phyloP scores from a whole-genome alignment of 1,140 invertebrate genomes.

The Drosophila baimaii region DNA sequence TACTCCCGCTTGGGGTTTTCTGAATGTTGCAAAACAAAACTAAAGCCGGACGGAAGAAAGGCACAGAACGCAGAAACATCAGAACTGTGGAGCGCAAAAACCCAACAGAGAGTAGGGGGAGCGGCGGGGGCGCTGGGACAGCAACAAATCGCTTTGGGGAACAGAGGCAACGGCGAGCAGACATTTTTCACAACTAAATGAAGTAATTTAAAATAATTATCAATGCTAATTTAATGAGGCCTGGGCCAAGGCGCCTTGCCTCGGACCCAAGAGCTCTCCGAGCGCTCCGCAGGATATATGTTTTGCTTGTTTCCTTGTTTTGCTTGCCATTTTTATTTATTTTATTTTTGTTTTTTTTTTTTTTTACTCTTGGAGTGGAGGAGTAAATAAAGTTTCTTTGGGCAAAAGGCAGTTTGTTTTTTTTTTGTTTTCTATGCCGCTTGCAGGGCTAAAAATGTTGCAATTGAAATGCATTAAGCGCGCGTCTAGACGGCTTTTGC shows the following conservation, averaged over 20 bases:
- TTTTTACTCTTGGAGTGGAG: background rate
- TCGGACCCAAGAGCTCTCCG: background rate
- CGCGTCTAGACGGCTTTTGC: conserved; percentile 39
- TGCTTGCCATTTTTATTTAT: no score
- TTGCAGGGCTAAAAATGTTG: conserved; percentile 19
- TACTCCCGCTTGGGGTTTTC: background rate
- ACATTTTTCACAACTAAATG: conserved; percentile 82
- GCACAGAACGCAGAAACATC: conserved; percentile 14
- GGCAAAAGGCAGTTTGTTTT: conserved; percentile 17
- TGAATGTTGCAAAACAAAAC: conserved; percentile 6
- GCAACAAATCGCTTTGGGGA: conserved; percentile 67
- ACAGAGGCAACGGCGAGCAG: conserved; percentile 42
- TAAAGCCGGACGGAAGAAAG: conserved; percentile 23
- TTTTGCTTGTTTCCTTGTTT: background rate
- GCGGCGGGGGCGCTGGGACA: conserved; percentile 18
- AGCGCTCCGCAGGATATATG: conserved; percentile 19
- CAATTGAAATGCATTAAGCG: conserved; percentile 66
- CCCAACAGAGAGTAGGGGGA: background rate
- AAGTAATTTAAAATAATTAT: conserved; percentile 82
- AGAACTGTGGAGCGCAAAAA: background rate
- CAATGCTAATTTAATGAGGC: conserved; percentile 80
- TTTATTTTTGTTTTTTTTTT: background rate
- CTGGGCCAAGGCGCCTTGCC: conserved; percentile 24
- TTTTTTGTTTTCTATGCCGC: conserved; percentile 57
- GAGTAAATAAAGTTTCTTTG: conserved; percentile 13